Base-by-base conservation (phyloP, 1,140 invertebrate genomes). In the Coelopa frigida region DNA sequence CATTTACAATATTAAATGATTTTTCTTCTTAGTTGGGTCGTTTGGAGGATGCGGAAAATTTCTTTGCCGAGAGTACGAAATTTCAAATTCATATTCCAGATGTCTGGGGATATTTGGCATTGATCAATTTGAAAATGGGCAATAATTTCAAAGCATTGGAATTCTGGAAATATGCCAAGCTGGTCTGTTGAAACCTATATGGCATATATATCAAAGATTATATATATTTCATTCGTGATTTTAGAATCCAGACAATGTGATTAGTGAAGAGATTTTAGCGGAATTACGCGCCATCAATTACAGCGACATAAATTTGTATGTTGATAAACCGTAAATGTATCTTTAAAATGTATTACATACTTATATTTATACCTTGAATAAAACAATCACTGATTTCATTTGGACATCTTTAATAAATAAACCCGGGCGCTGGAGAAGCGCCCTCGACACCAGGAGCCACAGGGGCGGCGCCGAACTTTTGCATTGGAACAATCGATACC, bases 151-250 rank as follows among this genome's bases (percentile, higher is more conserved):
- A 50, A 39, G 61, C 61, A 1, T 5, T 65, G 7, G 48, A 55
- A 11, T 65, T 58, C 38, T 65, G 61, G 61, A 61, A 61, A 44
- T 58, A 65, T 36, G 61, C 61, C 5, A 50, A 48, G 39, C 36
- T 51, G 49, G 59, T 62, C 37, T 42, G 56, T 45, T 17, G 22
- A 15, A 4, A 10, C 6, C 26, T 27, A 18, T 29, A 12, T 15
- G 3, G 20, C 22, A 31, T 44, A 20, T n/a, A 22, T 14, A 21
- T 15, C 2, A n/a, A 29, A 15, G 10, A 31, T 0, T 33, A 11
- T n/a, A 24, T 2, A 37, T 27, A 4, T 23, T 0, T 8, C 12
- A n/a, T n/a, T n/a, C 20, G 26, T 5, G 6, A 7, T 39, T 26
- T n/a, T 8, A 59, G 54, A 51, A 63, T 29, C 58, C 56, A 0